Evolutionary conservation across 2,113 vertebrate species (phyloP), one percentile per base, ranked within the genome.

Genomic region (Corythoichthys haematopterus): DNA sequence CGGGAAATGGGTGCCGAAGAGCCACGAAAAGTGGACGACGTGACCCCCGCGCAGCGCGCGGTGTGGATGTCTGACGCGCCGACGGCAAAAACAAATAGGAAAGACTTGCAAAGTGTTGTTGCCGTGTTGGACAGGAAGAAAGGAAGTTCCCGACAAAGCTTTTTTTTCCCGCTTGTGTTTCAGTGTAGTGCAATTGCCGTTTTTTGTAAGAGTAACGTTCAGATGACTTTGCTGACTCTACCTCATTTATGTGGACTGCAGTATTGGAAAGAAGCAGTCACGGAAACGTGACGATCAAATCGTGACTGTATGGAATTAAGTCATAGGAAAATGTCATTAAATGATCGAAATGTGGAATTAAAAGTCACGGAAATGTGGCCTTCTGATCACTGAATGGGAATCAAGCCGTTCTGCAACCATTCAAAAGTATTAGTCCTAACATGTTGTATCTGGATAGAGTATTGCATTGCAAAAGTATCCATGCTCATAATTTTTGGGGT

Each of bases 1-100:
- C 74, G 77, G 74, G 78, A 85, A 78, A 76, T 52, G 10, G 16
- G 20, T 55, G 75, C 55, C 71, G 4, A 75, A 66, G 79, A 57
- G 53, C 53, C 9, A 12, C 20, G 20, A 55, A 33, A 55, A 20
- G 4, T 6, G 16, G 4, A 15, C 10, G 15, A 8, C 53, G 66
- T 75, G 75, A 69, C 53, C 62, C 40, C 35, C 6, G 33, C 8
- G 13, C 35, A 13, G 35, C 12, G 13, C 33, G 45, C 45, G 45
- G 15, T 6, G 4, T 1, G 16, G 52, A 55, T 12, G 52, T 33
- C 52, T 8, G 10, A 33, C 10, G 52, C 9, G 33, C 14, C 12
- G 55, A 57, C 10, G 33, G 13, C 20, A 20, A 28, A 11, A 13
- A 35, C 10, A 1, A 14, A 36, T 6, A 37, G 33, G 55, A 57